phyloP scores from a whole-genome alignment of 2,888 invertebrate genomes.

The Nipponacmea schrenckii region DNA sequence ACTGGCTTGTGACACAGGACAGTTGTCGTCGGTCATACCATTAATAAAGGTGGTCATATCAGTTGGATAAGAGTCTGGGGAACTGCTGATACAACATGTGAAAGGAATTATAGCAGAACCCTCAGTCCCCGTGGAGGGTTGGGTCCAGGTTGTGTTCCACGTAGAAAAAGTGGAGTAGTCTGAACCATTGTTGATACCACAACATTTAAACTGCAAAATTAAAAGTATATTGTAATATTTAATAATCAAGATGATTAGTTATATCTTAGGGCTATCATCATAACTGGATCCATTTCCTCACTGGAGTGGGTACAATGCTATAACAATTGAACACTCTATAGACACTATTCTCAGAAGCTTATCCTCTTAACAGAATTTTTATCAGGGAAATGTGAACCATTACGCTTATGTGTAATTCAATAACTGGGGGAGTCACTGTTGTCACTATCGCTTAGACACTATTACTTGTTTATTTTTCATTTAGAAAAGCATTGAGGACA shows the following conservation, averaged over 20 bases:
- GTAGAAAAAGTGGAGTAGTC: slow-evolving; percentile 1
- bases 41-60: not conserved
- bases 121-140: not conserved
- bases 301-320: too few relatives aligned
- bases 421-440: too few relatives aligned
- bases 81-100: slow-evolving; percentile 10
- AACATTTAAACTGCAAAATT: slow-evolving; percentile 11
- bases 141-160: slow-evolving; percentile 15
- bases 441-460: too few relatives aligned
- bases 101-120: slow-evolving; percentile 13
- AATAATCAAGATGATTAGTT: not conserved
- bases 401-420: too few relatives aligned
- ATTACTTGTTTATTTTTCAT: too few relatives aligned
- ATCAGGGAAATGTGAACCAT: too few relatives aligned
- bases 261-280: too few relatives aligned
- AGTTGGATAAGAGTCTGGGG: not conserved
- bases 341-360: too few relatives aligned
- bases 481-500: too few relatives aligned
- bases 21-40: not conserved
- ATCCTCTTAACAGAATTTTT: too few relatives aligned
- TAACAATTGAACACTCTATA: too few relatives aligned
- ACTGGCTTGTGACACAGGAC: not conserved
- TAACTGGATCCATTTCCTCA: too few relatives aligned
- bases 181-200: not conserved
- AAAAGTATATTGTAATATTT: not conserved